phyloP scores from a whole-genome alignment of 2,797 vertebrate species.

The Denticeps clupeoides region DNA sequence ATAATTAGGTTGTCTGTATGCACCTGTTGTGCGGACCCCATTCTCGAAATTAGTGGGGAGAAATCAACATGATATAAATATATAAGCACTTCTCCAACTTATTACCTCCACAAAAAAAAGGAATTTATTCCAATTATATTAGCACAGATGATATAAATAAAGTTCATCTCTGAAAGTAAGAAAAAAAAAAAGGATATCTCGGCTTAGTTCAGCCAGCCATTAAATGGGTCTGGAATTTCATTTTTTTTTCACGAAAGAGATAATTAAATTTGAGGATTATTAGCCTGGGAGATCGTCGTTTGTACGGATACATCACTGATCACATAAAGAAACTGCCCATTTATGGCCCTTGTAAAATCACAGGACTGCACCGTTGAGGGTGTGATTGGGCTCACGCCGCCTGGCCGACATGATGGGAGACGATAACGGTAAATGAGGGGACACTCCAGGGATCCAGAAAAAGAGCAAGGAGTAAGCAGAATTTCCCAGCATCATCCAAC shows the following conservation, averaged over 20 bases:
- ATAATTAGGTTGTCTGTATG: conserved; percentile 45
- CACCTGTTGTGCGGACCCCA: conserved; percentile 22
- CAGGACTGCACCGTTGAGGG: neutral
- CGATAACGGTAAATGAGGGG: neutral
- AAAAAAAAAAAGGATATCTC: too few species aligned
- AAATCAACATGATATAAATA: conserved; percentile 32
- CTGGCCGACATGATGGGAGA: too few species aligned
- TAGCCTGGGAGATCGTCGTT: conserved; percentile 51
- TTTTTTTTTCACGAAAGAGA: conserved; percentile 36
- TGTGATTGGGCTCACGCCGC: neutral
- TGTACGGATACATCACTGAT: conserved; percentile 40
- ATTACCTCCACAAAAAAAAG: conserved; percentile 35
- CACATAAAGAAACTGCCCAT: conserved; percentile 31
- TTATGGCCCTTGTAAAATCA: conserved; percentile 31
- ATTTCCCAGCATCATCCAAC: neutral
- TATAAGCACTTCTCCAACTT: conserved; percentile 42
- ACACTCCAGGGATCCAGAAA: neutral
- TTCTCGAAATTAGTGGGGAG: conserved; percentile 30
- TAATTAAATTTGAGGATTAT: conserved; percentile 58
- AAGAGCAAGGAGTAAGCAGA: neutral
- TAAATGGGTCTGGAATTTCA: conserved; percentile 42
- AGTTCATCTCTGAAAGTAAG: conserved; percentile 32
- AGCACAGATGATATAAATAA: conserved; percentile 38
- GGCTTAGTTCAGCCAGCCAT: conserved; percentile 46
- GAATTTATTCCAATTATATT: conserved; percentile 36